Base-by-base conservation (phyloP, 2,888 invertebrate genomes). In the Brachylomia viminalis region DNA sequence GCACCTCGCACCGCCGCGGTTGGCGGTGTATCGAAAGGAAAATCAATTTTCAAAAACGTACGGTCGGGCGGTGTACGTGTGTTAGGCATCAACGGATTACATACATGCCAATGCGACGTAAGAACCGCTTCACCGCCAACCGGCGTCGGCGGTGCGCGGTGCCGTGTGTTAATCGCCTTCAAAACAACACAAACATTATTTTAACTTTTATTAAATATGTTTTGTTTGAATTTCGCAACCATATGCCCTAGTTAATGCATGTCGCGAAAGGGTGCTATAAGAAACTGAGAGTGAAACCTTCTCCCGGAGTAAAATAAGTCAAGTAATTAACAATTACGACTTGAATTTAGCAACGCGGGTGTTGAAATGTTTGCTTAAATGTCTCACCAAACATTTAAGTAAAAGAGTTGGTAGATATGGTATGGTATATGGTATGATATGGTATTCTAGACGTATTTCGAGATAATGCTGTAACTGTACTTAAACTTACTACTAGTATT, bases 371-470 rank as follows among this genome's bases (percentile, higher is more conserved):
- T 59, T 42, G 49, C 49, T 74, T 73, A 59, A 73, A 59, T 61
- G 49, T n/a, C 23, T 47, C n/a, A 15, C 42, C 30, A 45, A 64
- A 64, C 38, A n/a, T 23, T 42, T n/a, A 42, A 11, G 74, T 52
- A 58, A 54, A 52, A 75, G 20, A 38, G 52, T 47, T 52, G 20
- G n/a, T 78, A 72, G 65, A 30, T 74, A 59, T n/a, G n/a, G 65
- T 56, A 33, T n/a, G n/a, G n/a, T n/a, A n/a, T n/a, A n/a, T n/a
- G n/a, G n/a, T n/a, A n/a, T n/a, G n/a, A n/a, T n/a, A n/a, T n/a
- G n/a, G 56, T 68, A 67, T 79, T 27, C 56, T 79, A 79, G 77
- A 76, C 27, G 54, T 80, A 79, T 68, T 78, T 78, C 17, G 49
- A 64, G 13, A 61, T 66, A 58, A 45, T 65, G 38, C 42, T 70